These are phyloP conservation scores for Spea hammondii DNA, from an alignment of 2,797 vertebrate species.

Conservation along the genomic window DNA sequence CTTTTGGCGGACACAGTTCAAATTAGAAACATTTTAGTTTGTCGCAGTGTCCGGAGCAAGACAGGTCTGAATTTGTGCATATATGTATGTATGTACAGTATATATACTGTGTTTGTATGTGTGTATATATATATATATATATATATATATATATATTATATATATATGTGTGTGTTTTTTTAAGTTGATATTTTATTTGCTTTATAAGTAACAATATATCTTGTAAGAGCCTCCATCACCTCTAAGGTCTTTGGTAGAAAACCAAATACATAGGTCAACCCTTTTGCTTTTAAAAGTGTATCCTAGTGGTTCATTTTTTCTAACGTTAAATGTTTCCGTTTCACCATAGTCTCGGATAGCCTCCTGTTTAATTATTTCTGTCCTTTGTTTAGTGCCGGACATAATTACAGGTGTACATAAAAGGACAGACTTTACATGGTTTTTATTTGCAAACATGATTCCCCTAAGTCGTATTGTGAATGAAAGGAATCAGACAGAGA, in stretches of 20 bases:
- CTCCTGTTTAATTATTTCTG: background rate
- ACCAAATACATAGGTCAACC: too few species aligned
- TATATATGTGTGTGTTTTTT: background rate
- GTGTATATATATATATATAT: too few species aligned
- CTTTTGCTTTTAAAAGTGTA: too few species aligned
- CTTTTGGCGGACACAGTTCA: background rate
- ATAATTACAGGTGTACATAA: constrained; percentile 35
- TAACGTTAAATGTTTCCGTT: background rate
- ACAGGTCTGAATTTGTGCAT: too few species aligned
- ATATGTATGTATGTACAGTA: too few species aligned
- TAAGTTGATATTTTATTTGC: background rate
- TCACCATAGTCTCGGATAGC: background rate
- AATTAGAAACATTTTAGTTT: too few species aligned
- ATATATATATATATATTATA: too few species aligned
- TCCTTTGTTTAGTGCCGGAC: constrained; percentile 13
- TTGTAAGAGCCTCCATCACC: too few species aligned
- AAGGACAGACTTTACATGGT: constrained; percentile 26
- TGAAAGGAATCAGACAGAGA: constrained; percentile 58
- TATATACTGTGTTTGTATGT: too few species aligned
- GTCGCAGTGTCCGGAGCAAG: too few species aligned
- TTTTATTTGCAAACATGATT: constrained; percentile 56
- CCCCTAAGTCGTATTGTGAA: constrained; percentile 53
- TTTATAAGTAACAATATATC: background rate
- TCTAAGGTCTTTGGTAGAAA: too few species aligned
- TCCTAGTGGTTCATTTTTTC: background rate